Conservation (phyloP, 2,888 invertebrate species). For the Cepaea hortensis region DNA sequence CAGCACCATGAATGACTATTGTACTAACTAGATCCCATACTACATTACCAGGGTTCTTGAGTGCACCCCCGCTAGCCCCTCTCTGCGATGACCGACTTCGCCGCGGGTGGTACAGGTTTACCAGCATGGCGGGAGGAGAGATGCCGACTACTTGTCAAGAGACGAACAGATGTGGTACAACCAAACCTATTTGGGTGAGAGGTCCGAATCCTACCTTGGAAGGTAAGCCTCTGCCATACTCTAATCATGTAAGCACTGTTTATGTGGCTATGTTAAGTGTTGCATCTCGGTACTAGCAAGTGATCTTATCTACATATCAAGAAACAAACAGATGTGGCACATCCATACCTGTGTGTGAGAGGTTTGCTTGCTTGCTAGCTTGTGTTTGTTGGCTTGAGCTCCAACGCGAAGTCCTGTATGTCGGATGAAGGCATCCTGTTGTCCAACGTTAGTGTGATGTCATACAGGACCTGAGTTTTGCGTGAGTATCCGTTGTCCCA, state of each 20-base stretch:
- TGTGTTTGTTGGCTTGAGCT: too few species aligned
- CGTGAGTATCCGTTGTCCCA: too few species aligned
- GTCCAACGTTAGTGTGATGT: too few species aligned
- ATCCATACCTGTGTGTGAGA: conserved; percentile 51
- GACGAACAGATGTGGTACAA: conserved; percentile 49
- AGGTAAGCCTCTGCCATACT: conserved; percentile 16
- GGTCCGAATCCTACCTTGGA: conserved; percentile 44
- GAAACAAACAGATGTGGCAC: conserved; percentile 50
- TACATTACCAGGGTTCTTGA: conserved; percentile 19
- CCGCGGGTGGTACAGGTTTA: conserved; percentile 53
- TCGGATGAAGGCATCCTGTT: too few species aligned
- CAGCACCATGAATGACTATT: background rate
- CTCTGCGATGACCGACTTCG: conserved; percentile 48
- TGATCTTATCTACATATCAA: conserved; percentile 49
- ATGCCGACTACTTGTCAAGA: conserved; percentile 50
- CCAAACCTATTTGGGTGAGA: conserved; percentile 51
- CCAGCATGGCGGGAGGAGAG: conserved; percentile 41
- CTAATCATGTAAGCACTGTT: too few species aligned
- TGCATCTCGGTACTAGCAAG: background rate
- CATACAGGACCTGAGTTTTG: too few species aligned
- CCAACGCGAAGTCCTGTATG: too few species aligned
- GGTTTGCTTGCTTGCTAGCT: too few species aligned
- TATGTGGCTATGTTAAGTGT: too few species aligned
- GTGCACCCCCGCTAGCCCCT: conserved; percentile 35
- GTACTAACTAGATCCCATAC: background rate